Conservation (phyloP, 2,888 invertebrate genomes). For the Microctonus brassicae region DNA sequence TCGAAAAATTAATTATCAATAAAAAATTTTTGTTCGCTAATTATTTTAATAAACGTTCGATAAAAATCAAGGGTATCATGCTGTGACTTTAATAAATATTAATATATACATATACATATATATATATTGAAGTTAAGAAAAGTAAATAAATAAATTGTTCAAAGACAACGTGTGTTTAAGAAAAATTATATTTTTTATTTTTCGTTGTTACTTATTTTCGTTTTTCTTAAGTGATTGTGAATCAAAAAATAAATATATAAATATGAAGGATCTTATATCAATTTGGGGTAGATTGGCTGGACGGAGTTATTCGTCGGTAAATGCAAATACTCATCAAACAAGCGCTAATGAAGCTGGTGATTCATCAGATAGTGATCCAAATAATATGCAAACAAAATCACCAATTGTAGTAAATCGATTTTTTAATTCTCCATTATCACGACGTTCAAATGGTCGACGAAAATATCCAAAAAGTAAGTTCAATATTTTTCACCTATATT, state of each 20-base stretch:
- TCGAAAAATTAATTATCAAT: neutral
- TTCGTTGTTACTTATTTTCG: neutral
- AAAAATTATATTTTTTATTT: neutral
- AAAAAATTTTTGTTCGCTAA: neutral
- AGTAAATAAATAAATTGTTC: neutral
- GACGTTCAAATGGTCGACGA: conserved; percentile 65
- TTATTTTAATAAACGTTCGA: neutral
- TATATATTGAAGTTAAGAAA: neutral
- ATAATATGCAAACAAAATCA: conserved; percentile 68
- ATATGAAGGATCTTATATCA: conserved; percentile 77
- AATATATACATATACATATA: too few relatives aligned
- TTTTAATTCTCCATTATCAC: conserved; percentile 70
- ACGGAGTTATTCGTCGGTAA: conserved; percentile 74
- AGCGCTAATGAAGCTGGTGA: conserved; percentile 39
- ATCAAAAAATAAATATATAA: neutral
- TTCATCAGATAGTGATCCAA: conserved; percentile 50
- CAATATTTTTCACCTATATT: neutral
- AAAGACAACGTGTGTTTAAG: neutral
- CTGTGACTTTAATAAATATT: conserved; percentile 8
- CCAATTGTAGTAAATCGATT: conserved; percentile 69
- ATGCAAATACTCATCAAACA: conserved; percentile 56
- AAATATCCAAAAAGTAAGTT: conserved; percentile 71
- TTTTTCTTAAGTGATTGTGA: too few relatives aligned
- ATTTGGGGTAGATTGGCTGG: conserved; percentile 73
- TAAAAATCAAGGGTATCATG: conserved; percentile 1